Conservation (phyloP, 2,797 vertebrate species). For the Eurystomus glaucurus region DNA sequence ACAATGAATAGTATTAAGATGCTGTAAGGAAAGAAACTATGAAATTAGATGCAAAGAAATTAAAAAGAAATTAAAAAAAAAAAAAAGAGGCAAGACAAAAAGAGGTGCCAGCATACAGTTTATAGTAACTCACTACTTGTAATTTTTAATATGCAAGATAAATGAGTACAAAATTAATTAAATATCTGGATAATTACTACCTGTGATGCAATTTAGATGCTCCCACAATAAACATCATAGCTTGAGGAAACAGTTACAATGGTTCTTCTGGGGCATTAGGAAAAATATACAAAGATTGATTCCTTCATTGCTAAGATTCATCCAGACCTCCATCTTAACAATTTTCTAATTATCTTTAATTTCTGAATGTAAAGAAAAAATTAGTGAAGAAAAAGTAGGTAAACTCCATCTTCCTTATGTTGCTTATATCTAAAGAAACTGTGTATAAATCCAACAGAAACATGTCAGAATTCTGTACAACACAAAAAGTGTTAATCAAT, state of each 20-base stretch:
- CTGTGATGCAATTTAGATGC: not conserved
- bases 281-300: not conserved
- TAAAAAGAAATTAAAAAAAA: not conserved
- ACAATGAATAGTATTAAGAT: not conserved
- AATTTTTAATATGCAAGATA: not conserved
- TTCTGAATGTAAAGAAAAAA: not conserved
- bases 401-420: not conserved
- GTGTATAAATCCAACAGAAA: not conserved
- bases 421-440: not conserved
- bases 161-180: not conserved
- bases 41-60: not conserved
- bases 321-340: not conserved
- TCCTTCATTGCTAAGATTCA: not conserved
- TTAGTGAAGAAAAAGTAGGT: not conserved
- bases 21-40: not conserved
- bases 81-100: fast-evolving
- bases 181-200: not conserved
- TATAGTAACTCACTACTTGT: not conserved
- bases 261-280: not conserved
- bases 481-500: not conserved
- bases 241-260: fast-evolving
- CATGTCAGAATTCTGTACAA: not conserved
- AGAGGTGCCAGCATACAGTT: fast-evolving
- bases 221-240: not conserved
- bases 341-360: not conserved